A percentile compares a stretch with the other conserved stretches of the same genome.
These are phyloP conservation scores for Hypothenemus hampei DNA, from an alignment of 1,140 invertebrate species.

Conservation along the genomic window DNA sequence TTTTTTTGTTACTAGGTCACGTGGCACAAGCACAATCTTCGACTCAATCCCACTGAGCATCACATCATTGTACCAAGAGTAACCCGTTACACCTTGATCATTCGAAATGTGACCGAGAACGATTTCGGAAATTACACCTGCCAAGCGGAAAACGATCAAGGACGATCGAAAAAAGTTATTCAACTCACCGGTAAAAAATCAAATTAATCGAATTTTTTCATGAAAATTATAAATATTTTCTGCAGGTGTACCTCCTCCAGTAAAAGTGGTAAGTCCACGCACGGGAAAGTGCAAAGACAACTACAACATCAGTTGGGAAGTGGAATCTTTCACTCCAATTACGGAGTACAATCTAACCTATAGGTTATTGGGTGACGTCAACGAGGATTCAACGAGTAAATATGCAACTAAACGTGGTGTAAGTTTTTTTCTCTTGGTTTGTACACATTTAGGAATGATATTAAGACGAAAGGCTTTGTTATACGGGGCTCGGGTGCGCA, in stretches of 20 bases:
- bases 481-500: too few relatives aligned
- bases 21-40: conserved; percentile 64
- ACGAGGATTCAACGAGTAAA: conserved; percentile 42
- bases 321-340: conserved; percentile 59
- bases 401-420: conserved; percentile 33
- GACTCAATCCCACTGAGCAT: conserved; percentile 60
- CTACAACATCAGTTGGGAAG: conserved; percentile 64
- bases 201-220: neutral
- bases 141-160: conserved; percentile 61
- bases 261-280: conserved; percentile 57
- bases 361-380: conserved; percentile 53
- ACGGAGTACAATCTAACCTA: conserved; percentile 62
- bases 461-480: neutral
- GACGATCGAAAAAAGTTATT: conserved; percentile 57
- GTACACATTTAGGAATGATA: too few relatives aligned
- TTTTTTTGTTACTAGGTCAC: conserved; percentile 54
- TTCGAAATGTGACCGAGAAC: conserved; percentile 58
- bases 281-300: conserved; percentile 57
- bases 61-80: conserved; percentile 60
- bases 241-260: conserved; percentile 54
- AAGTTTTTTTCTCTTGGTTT: too few relatives aligned
- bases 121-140: conserved; percentile 69
- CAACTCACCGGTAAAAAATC: conserved; percentile 55
- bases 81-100: conserved; percentile 59
- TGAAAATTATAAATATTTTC: neutral